Percentiles rank a stretch among this genome's conserved stretches.
phyloP scores from a whole-genome alignment of 2,888 invertebrate species.

The Papilio elwesi region DNA sequence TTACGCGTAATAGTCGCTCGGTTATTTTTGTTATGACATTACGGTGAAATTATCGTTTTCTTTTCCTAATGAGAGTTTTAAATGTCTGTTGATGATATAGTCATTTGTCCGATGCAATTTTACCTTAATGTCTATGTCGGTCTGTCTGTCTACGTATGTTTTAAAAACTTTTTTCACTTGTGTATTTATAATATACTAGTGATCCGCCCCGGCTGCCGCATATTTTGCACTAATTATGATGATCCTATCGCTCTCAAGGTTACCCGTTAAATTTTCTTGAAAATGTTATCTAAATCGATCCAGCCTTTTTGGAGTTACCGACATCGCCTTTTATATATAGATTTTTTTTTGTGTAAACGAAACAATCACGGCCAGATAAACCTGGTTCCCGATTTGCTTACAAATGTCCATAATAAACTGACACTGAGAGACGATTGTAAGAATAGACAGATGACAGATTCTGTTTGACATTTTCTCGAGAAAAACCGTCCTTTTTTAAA shows the following conservation, averaged over 20 bases:
- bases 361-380: no score
- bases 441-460: neutral
- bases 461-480: constrained; percentile 25
- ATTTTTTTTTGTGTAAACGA: no score
- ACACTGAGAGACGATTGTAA: neutral
- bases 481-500: neutral
- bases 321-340: no score
- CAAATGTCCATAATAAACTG: neutral
- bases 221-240: no score
- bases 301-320: no score
- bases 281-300: no score
- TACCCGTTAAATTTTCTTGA: no score
- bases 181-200: no score
- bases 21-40: constrained; percentile 60
- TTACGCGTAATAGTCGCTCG: constrained; percentile 63
- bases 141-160: no score
- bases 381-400: neutral
- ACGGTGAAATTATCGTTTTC: constrained; percentile 56
- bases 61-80: constrained; percentile 50
- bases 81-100: constrained; percentile 41
- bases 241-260: no score
- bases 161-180: constrained; percentile 1
- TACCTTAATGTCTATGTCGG: neutral
- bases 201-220: no score
- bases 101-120: neutral